Evolutionary conservation across 2,888 invertebrate species (phyloP), one percentile per base, ranked within the genome.

Genomic region (Apotomis betuletana): DNA sequence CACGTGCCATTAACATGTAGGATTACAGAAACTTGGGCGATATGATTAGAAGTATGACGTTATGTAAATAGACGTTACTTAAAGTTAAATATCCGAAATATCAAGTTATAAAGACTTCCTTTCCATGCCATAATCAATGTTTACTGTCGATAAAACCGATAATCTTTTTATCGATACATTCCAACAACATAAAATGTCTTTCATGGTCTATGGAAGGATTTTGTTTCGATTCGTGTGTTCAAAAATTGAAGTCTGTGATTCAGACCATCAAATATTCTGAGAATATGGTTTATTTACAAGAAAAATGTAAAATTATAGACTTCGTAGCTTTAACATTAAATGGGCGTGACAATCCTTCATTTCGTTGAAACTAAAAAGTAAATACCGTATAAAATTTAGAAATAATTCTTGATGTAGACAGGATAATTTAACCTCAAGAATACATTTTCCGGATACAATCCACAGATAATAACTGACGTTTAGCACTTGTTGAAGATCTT

Each of bases 91-190:
- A 70, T 55, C 65, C 27, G 27, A 12, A 61, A 62, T 67, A 46
- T 67, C 52, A 67, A 51, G 59, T 60, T 15, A 38, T 27, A 67
- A 44, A 67, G 58, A 67, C 57, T 67, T 65, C 57, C 44, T 38
- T 57, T 67, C 61, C 61, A 62, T 70, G 63, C 27, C 44, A 61
- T 68, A 68, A 63, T 72, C 72, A 44, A 62, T 72, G 46, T 68
- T 72, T 72, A 59, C 67, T 46, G 59, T 63, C 54, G 72, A 72
- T 70, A 67, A 63, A 63, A 58, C 63, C 44, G 69, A 63, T 70
- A 67, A 67, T 60, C 15, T 10, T 44, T 41, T 64, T 64, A 65
- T 68, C 68, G 67, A 63, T 27, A 72, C 55, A 72, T 68, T 68
- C 63, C 72, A 52, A 58, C 58, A 72, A 68, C 54, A 63, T 68